These are phyloP conservation scores for Panthera uncia DNA, from an alignment of 2,113 vertebrate genomes.

Conservation along the genomic window DNA sequence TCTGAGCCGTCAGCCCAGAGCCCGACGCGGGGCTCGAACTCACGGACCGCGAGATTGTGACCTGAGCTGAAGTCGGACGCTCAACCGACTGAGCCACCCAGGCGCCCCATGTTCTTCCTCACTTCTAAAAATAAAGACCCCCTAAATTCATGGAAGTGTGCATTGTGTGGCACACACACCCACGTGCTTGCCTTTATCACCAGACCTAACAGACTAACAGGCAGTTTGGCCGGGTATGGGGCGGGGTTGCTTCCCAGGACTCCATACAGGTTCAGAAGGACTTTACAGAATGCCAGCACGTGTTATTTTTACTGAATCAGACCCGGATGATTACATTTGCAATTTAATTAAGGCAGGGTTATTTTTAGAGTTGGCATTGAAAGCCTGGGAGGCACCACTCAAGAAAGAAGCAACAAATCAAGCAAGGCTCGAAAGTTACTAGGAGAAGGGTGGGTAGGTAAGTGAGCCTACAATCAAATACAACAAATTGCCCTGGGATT, in stretches of 20 bases:
- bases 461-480: neutral
- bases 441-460: neutral
- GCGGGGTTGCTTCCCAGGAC: fast-evolving
- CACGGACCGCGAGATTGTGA: no score
- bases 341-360: constrained; percentile 66
- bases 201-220: neutral
- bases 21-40: no score
- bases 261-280: neutral
- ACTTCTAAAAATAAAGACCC: neutral
- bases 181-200: fast-evolving
- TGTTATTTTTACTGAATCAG: constrained; percentile 43
- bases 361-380: constrained; percentile 61
- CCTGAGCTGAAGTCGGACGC: no score
- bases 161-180: fast-evolving
- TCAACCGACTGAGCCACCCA: no score
- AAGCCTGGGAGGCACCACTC: neutral
- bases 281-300: neutral
- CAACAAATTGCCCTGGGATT: neutral
- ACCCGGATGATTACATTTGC: constrained; percentile 69
- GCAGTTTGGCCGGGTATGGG: no score
- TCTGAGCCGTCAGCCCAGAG: no score
- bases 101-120: neutral
- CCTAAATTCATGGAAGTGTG: fast-evolving
- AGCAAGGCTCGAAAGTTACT: neutral
- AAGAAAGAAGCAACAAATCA: neutral